These are phyloP conservation scores for Lissocephala sabroskyi DNA, from an alignment of 2,888 invertebrate genomes.

Conservation along the genomic window DNA sequence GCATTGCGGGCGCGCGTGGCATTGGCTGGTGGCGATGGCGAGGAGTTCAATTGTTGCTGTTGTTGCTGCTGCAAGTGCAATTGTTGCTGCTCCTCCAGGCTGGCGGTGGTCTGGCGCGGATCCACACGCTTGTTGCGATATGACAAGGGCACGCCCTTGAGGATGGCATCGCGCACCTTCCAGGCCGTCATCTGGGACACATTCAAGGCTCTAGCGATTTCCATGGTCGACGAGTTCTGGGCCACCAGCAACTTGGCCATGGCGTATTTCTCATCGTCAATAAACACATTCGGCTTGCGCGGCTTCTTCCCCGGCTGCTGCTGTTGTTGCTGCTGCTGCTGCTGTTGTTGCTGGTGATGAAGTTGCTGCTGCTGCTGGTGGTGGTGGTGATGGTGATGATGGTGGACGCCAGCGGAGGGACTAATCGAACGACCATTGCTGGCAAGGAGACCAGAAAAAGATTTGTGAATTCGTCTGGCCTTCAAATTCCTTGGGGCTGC, in stretches of 20 bases:
- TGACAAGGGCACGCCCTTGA: constrained; percentile 70
- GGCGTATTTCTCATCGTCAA: constrained; percentile 70
- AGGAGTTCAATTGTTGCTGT: constrained; percentile 21
- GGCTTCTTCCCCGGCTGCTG: constrained; percentile 62
- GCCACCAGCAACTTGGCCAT: constrained; percentile 70
- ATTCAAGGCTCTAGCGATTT: constrained; percentile 69
- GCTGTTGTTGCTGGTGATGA: constrained; percentile 19
- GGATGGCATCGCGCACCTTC: constrained; percentile 71
- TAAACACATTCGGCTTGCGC: constrained; percentile 71
- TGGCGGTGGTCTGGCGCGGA: no score
- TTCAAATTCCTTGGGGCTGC: no score
- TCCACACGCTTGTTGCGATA: constrained; percentile 67
- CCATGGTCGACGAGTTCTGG: constrained; percentile 71
- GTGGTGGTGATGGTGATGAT: constrained; percentile 6
- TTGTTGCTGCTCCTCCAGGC: constrained; percentile 35
- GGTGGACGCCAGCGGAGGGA: constrained; percentile 8
- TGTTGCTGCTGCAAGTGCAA: constrained; percentile 38
- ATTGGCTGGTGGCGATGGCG: no score
- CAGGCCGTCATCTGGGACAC: constrained; percentile 72
- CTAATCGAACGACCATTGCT: constrained; percentile 32
- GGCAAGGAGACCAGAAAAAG: not conserved
- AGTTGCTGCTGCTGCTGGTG: constrained; percentile 12
- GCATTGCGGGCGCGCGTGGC: no score
- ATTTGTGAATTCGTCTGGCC: no score
- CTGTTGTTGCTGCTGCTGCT: constrained; percentile 15